Conservation (phyloP, 2,888 invertebrate species). For the Abrostola triplasia region DNA sequence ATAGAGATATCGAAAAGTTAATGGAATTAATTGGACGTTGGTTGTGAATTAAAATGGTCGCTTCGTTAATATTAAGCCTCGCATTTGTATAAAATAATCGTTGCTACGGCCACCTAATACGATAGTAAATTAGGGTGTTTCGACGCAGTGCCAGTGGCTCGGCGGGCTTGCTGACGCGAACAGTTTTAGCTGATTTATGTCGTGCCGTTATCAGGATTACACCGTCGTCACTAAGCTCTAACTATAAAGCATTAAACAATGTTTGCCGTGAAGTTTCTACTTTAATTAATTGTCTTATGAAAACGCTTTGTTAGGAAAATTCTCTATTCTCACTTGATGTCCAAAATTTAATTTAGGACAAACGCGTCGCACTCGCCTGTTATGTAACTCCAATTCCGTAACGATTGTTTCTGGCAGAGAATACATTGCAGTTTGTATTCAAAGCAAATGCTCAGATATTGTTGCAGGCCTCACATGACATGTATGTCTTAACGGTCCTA, state of each 20-base stretch:
- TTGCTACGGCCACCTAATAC: constrained; percentile 71
- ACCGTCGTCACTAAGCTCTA: constrained; percentile 69
- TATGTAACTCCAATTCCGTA: not conserved
- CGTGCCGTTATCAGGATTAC: constrained; percentile 74
- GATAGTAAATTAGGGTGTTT: constrained; percentile 83
- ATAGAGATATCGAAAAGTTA: constrained; percentile 69
- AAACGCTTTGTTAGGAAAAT: constrained; percentile 44
- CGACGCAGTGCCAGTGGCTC: constrained; percentile 64
- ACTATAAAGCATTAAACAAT: constrained; percentile 61
- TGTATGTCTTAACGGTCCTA: no score
- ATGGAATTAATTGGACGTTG: constrained; percentile 69
- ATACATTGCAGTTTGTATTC: not conserved
- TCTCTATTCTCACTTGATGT: constrained; percentile 39
- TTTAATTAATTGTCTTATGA: constrained; percentile 58
- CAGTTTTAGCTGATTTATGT: constrained; percentile 72
- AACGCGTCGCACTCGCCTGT: constrained; percentile 1
- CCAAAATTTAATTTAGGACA: constrained; percentile 42
- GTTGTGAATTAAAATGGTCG: constrained; percentile 72
- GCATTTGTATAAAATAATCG: constrained; percentile 74
- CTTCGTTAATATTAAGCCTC: constrained; percentile 72
- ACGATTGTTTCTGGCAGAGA: not conserved
- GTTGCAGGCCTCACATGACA: no score
- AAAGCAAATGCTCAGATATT: not conserved
- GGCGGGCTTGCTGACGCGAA: constrained; percentile 66
- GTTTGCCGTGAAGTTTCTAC: constrained; percentile 52